phyloP scores from a whole-genome alignment of 1,140 invertebrate genomes.

The Brevipalpus yothersi region DNA sequence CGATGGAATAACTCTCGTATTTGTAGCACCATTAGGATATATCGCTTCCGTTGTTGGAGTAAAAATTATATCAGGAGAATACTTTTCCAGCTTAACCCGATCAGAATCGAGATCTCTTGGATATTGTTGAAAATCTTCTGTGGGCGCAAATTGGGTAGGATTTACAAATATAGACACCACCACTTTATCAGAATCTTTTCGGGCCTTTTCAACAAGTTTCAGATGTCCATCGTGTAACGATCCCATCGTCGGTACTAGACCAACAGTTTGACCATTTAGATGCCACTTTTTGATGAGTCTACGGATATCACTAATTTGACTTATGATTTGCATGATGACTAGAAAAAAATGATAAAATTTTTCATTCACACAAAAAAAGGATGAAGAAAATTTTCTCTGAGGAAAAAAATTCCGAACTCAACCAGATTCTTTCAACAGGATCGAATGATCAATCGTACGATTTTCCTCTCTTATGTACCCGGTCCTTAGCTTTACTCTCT shows the following conservation, averaged over 20 bases:
- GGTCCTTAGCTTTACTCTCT: too few relatives aligned
- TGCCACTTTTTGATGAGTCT: not conserved
- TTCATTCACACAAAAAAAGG: too few relatives aligned
- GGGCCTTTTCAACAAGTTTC: not conserved
- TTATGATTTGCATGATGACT: too few relatives aligned
- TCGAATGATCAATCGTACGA: too few relatives aligned
- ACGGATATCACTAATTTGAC: too few relatives aligned
- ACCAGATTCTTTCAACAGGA: too few relatives aligned
- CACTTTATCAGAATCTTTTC: not conserved
- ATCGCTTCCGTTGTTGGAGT: not conserved
- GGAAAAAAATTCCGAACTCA: too few relatives aligned
- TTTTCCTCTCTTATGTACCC: too few relatives aligned
- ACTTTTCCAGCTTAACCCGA: not conserved
- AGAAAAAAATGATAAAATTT: too few relatives aligned
- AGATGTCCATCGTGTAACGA: not conserved
- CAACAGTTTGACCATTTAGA: not conserved
- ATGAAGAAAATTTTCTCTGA: too few relatives aligned
- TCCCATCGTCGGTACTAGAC: slow-evolving; percentile 1
- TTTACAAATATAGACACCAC: slow-evolving; percentile 1
- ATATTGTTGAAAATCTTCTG: not conserved
- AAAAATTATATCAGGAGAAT: not conserved
- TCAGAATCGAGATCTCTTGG: not conserved
- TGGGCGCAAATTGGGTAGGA: not conserved
- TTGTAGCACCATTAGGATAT: not conserved
- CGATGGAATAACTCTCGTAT: not conserved